Conservation (phyloP, 2,888 invertebrate genomes). For the Sabatieria punctata region DNA sequence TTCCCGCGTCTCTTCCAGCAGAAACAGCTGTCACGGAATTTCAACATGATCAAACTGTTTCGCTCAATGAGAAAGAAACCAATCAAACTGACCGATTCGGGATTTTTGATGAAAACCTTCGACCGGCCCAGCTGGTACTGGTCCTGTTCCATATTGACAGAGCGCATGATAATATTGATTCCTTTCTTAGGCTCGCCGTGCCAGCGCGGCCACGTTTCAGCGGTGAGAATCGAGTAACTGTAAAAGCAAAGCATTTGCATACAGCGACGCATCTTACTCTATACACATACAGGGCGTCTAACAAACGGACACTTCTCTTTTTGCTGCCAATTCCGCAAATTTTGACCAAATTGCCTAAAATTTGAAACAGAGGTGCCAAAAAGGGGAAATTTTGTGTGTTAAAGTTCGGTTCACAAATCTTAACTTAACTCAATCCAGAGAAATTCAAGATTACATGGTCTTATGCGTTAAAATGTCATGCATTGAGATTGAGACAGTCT, state of each 20-base stretch:
- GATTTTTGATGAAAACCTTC: conserved; percentile 52
- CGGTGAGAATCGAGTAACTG: conserved; percentile 48
- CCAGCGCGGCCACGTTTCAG: conserved; percentile 48
- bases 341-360: no score
- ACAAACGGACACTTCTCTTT: neutral
- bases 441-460: no score
- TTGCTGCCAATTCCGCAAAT: no score
- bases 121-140: conserved; percentile 49
- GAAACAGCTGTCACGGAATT: conserved; percentile 42
- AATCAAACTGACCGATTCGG: conserved; percentile 39
- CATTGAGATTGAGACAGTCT: no score
- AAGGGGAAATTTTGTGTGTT: no score
- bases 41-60: neutral
- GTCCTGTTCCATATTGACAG: conserved; percentile 43
- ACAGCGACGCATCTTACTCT: neutral
- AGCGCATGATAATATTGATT: conserved; percentile 42
- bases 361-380: no score
- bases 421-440: no score
- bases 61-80: neutral
- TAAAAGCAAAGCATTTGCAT: neutral
- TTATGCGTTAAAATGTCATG: no score
- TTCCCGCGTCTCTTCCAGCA: conserved; percentile 49
- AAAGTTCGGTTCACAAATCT: no score
- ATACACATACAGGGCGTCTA: neutral
- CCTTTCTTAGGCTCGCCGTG: conserved; percentile 42